Evolutionary conservation across 2,888 invertebrate species (phyloP), one percentile per base, ranked within the genome.

Genomic region (Allophyes oxyacanthae): DNA sequence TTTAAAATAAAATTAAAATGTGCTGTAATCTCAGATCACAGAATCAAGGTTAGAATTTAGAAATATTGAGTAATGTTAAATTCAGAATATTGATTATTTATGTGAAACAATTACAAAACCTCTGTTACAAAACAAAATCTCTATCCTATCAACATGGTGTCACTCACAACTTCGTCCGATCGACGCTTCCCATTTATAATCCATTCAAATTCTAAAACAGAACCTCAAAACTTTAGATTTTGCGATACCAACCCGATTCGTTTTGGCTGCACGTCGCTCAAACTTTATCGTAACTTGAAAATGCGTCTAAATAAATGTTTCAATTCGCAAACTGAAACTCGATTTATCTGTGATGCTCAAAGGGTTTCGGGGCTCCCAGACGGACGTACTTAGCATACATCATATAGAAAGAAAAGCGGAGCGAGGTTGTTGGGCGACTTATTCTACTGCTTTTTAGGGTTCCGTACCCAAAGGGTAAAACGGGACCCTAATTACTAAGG

Each of bases 311-410:
- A 65, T 70, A 52, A 66, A 57, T 70, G 51, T 55, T 65, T 65
- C 59, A 54, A 62, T 62, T 53, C 48, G 32, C n/a, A 8, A 61
- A 71, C 59, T 63, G 44, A 66, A 60, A 67, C 36, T 62, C 59
- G 58, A 67, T 67, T 71, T 63, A 71, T 60, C 63, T 60, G 49
- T 45, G 26, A 54, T 13, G 36, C 30, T 56, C 56, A 68, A 64
- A 69, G 56, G 52, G 40, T 49, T 60, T 64, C 28, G 45, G 14
- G 13, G 11, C 11, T 55, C 45, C 10, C 14, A 43, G 41, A 34
- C 32, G 42, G 37, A 50, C 36, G 48, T 46, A 32, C 15, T 42
- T 30, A 13, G 20, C 28, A 10, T 32, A 34, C 10, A 34, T 14
- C 28, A 44, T 11, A 28, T 2, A 14, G 20, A 13, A 4, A 32